Base-by-base conservation (phyloP, 2,797 vertebrate species). In the Pseudomugil tenellus region DNA sequence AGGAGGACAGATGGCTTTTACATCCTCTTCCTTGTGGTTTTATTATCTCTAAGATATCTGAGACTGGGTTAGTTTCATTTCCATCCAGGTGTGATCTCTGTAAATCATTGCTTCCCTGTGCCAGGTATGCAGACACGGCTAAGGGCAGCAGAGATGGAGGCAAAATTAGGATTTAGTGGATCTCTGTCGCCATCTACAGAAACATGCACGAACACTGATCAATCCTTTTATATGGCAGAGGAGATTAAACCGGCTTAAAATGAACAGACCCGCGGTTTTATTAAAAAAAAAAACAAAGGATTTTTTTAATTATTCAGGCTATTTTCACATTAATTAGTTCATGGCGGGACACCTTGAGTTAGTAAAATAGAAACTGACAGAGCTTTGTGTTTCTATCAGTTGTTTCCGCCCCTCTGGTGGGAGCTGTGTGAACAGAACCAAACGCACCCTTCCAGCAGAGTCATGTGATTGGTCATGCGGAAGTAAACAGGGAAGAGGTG, bases 391-490 rank as follows among this genome's bases (percentile, higher is more conserved):
- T 29, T 32, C 4, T 41, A 60, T 32, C 23, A 2, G 3, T 63
- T 46, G 65, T 57, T 2, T 54, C 77, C 72, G 60, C 65, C 12
- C 26, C 1, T 25, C 63, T 58, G 60, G 77, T 72, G 81, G 10
- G 23, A 58, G 39, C 48, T 10, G 54, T 2, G 10, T 43, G 26
- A 48, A 0, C 0, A 0, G 7, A 87, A 91, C 77, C 76, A 48
- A 90, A 80, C 86, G 12, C 74, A 79, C 81, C 81, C 71, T 37
- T 12, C 14, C 14, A 23, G 10, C 31, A 46, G 2, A 74, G 84
- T 92, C 91, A 93, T 77, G 84, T 92, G 91, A 4, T 70, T 54
- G 67, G 80, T 93, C 92, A 92, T 80, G 91, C 88, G 92, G 87
- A 88, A 80, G 87, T 91, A 91, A 93, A 92, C 76, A 93, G 79